A percentile compares a stretch with the other conserved stretches of the same genome.
phyloP scores from a whole-genome alignment of 2,113 vertebrate species.

The Pelobates fuscus region DNA sequence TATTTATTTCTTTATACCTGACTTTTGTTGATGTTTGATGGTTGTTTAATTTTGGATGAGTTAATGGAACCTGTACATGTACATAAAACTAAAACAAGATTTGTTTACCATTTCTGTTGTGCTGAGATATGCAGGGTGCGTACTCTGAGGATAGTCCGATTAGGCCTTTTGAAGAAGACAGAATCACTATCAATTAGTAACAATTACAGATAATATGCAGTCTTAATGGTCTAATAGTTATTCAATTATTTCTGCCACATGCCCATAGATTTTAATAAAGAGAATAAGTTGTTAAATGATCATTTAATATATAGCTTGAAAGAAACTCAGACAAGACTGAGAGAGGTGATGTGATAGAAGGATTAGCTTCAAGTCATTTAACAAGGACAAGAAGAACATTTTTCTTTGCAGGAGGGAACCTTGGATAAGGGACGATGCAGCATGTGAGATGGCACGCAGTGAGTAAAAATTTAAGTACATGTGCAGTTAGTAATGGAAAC shows the following conservation, averaged over 20 bases:
- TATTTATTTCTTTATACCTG: not conserved
- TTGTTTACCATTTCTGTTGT: conserved; percentile 25
- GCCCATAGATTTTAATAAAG: not conserved
- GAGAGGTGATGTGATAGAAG: too few species aligned
- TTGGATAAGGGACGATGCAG: too few species aligned
- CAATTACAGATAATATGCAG: conserved; percentile 11
- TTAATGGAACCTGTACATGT: not conserved
- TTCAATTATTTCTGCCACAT: conserved; percentile 35
- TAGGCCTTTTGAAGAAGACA: conserved; percentile 32
- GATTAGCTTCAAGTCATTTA: too few species aligned
- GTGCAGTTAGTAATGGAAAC: too few species aligned
- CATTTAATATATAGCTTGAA: not conserved
- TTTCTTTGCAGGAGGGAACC: too few species aligned
- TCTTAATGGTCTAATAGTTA: conserved; percentile 13
- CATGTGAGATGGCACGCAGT: too few species aligned
- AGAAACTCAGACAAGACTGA: too few species aligned
- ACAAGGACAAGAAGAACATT: too few species aligned
- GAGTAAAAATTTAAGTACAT: too few species aligned
- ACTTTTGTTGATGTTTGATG: conserved; percentile 15
- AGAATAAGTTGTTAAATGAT: conserved; percentile 12
- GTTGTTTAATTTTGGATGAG: conserved; percentile 17
- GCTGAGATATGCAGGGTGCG: conserved; percentile 14
- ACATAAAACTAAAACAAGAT: conserved; percentile 21
- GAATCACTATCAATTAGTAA: conserved; percentile 37
- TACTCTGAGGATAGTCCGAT: conserved; percentile 18